Conservation (phyloP, 2,113 vertebrate genomes). For the Malurus elegans region DNA sequence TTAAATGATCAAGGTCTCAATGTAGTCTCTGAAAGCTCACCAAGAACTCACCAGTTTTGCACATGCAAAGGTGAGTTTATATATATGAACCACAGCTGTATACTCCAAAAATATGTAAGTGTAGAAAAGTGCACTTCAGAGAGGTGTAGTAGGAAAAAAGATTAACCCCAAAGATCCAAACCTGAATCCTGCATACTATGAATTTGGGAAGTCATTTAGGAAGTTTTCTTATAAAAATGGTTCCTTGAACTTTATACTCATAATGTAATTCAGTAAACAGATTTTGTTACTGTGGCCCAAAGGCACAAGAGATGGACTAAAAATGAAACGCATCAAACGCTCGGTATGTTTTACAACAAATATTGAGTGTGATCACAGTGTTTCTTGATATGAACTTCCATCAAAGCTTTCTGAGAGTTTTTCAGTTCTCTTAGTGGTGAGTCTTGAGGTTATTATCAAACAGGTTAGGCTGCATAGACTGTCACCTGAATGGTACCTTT, state of each 20-base stretch:
- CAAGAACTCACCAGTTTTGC: background rate
- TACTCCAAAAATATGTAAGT: background rate
- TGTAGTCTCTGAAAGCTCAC: conserved; percentile 25
- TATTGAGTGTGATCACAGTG: background rate
- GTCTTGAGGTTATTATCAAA: background rate
- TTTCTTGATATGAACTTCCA: background rate
- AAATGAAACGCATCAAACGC: background rate
- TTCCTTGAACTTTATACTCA: background rate
- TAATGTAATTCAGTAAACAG: background rate
- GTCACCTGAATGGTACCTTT: background rate
- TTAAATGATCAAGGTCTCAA: background rate
- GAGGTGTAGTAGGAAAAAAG: background rate
- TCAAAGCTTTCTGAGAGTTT: background rate
- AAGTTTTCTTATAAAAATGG: background rate
- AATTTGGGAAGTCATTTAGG: background rate
- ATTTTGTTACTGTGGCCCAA: background rate
- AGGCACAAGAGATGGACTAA: background rate
- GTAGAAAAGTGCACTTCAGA: background rate
- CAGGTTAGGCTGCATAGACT: background rate
- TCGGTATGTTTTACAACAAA: background rate
- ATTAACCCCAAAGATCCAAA: background rate
- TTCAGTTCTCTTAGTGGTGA: background rate
- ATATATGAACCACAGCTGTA: background rate
- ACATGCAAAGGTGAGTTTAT: background rate
- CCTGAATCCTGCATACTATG: background rate